Evolutionary conservation across 2,113 vertebrate genomes (phyloP), one percentile per base, ranked within the genome.

Genomic region (Oriolus oriolus): DNA sequence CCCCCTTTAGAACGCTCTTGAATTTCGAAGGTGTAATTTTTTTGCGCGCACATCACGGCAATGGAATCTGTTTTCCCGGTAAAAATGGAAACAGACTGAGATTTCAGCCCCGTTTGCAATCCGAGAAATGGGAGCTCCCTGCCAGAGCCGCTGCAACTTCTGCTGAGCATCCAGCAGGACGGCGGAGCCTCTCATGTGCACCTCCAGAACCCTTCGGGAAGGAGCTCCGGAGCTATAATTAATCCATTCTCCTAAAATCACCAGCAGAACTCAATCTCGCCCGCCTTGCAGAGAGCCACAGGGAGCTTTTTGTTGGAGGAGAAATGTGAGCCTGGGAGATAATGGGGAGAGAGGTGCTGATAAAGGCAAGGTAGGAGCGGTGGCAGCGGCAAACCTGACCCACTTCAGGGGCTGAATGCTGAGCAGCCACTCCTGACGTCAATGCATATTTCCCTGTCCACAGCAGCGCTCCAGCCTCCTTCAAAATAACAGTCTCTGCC

Each of bases 391-490:
- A 70, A 94, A 87, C 88, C 92, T 96, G 97, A 98, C 97, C 97
- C 96, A 95, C 44, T 94, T 95, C 90, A 92, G 63, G 93, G 76
- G 76, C 84, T 59, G 97, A 96, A 94, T 20, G 76, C 95, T 86
- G 82, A 94, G 90, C 95, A 90, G 94, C 95, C 91, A 61, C 65
- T 39, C 68, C 90, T 97, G 97, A 98, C 79, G 86, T 98, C 97
- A 98, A 68, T 63, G 89, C 64, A 80, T 17, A 88, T 89, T 95
- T 80, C 84, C 84, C 63, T 65, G 89, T 56, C 96, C 93, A 84
- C 83, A 93, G 88, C 78, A 49, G 83, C 70, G 11, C 84, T 35
- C 39, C 78, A 78, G 45, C 49, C 89, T 65, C 18, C 90, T 97
- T 96, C 87, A 95, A 87, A 96, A 95, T 84, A 94, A 76, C 87